phyloP scores from a whole-genome alignment of 2,888 invertebrate genomes.

The Harpalus rubripes region DNA sequence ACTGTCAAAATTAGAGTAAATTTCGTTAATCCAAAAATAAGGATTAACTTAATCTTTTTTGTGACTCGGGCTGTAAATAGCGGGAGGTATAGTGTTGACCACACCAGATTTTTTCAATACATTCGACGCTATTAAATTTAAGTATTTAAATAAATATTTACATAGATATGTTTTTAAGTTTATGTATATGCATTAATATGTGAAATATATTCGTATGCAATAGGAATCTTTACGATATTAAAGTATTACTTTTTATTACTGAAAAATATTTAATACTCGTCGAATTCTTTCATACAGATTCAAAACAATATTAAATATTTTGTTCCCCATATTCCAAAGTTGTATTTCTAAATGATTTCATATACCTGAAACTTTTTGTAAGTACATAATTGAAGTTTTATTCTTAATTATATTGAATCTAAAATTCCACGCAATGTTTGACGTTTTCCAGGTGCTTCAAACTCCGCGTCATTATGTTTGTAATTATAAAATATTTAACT shows the following conservation, averaged over 20 bases:
- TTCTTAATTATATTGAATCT: constrained; percentile 18
- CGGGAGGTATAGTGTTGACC: too few species aligned
- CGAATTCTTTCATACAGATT: background rate
- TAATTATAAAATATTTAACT: constrained; percentile 46
- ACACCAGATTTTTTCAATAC: too few species aligned
- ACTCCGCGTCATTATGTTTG: constrained; percentile 11
- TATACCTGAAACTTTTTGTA: background rate
- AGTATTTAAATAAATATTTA: too few species aligned
- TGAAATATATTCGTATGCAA: too few species aligned
- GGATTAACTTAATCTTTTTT: too few species aligned
- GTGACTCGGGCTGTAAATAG: too few species aligned
- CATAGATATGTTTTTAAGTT: too few species aligned
- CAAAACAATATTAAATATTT: background rate
- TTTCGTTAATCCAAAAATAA: too few species aligned
- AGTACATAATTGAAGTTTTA: constrained; percentile 18
- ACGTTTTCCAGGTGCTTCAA: constrained; percentile 36
- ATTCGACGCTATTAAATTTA: too few species aligned
- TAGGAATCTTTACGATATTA: too few species aligned
- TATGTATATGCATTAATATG: too few species aligned
- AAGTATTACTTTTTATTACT: background rate
- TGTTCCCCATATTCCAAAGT: background rate
- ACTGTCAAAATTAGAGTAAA: too few species aligned
- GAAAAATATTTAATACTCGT: background rate
- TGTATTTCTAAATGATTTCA: background rate
- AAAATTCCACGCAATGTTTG: constrained; percentile 4